phyloP scores from a whole-genome alignment of 2,113 vertebrate species.

The Manacus vitellinus region DNA sequence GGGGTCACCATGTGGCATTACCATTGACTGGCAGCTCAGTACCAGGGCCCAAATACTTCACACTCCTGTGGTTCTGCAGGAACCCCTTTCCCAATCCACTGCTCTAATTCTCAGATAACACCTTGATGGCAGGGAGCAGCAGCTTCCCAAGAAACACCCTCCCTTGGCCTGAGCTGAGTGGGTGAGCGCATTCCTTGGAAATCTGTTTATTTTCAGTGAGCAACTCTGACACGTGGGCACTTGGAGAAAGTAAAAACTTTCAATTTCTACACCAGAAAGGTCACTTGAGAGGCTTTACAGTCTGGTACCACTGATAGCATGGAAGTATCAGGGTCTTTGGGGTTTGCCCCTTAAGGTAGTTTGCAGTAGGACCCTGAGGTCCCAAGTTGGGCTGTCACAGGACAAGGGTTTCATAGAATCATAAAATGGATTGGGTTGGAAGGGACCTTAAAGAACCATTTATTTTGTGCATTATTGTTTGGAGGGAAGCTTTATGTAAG shows the following conservation, averaged over 20 bases:
- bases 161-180: neutral
- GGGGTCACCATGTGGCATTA: fast-evolving
- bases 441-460: neutral
- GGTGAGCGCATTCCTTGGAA: constrained; percentile 37
- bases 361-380: neutral
- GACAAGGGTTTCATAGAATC: neutral
- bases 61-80: neutral
- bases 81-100: neutral
- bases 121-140: neutral
- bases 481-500: neutral
- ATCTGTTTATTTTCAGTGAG: constrained; percentile 52
- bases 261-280: neutral
- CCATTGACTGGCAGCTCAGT: neutral
- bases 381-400: neutral
- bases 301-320: neutral
- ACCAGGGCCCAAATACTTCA: fast-evolving
- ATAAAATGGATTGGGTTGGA: neutral
- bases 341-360: neutral
- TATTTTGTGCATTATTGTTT: fast-evolving
- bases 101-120: neutral
- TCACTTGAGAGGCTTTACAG: neutral
- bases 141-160: neutral
- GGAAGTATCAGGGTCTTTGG: neutral
- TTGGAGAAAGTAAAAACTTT: constrained; percentile 7
- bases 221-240: neutral